Evolutionary conservation across 2,113 vertebrate species (phyloP).

Genomic region (Oceanites oceanicus): DNA sequence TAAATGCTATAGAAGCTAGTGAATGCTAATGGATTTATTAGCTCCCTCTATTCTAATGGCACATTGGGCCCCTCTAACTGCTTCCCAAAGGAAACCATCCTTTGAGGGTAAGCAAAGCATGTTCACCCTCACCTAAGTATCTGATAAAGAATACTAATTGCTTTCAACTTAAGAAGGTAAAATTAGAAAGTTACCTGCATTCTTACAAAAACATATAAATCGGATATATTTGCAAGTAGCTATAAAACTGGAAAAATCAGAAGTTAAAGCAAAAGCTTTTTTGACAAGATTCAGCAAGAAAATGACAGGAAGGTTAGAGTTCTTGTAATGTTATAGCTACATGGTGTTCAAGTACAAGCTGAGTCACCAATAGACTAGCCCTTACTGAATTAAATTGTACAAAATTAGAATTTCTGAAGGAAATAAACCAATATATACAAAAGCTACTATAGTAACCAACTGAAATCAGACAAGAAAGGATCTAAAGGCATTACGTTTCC

Average conservation of each 20-base stretch:
- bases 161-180: neutral
- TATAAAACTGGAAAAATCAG: neutral
- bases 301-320: neutral
- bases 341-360: neutral
- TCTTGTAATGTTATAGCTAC: neutral
- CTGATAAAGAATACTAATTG: neutral
- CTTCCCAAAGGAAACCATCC: neutral
- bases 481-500: neutral
- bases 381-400: neutral
- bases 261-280: neutral
- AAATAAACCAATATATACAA: neutral
- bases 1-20: neutral
- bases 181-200: neutral
- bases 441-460: neutral
- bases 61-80: neutral
- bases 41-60: neutral
- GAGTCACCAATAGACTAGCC: neutral
- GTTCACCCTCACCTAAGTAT: neutral
- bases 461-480: neutral
- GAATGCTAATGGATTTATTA: neutral
- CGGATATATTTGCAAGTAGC: neutral
- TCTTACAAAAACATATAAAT: neutral
- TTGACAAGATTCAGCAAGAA: neutral
- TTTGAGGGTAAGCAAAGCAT: neutral
- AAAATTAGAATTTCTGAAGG: neutral